A percentile compares a stretch with the other conserved stretches of the same genome.
phyloP scores from a whole-genome alignment of 2,797 vertebrate species.

The Nasua narica region DNA sequence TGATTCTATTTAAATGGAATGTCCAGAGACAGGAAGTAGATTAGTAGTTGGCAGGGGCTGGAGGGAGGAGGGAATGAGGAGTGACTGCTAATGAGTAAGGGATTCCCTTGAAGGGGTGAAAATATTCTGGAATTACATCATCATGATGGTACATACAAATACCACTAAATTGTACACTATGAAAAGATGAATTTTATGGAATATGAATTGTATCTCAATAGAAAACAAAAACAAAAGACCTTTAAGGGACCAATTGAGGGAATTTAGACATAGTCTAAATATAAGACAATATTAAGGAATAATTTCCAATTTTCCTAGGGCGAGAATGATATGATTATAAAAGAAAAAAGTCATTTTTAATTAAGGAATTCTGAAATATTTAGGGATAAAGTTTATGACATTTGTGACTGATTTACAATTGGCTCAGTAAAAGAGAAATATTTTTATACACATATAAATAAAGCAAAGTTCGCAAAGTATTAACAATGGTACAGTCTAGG shows the following conservation, averaged over 20 bases:
- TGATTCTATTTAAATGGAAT: neutral
- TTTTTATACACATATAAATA: neutral
- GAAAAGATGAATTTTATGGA: neutral
- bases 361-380: neutral
- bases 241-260: neutral
- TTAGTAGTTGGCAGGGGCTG: neutral
- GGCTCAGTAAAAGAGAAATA: neutral
- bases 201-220: neutral
- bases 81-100: neutral
- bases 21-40: neutral
- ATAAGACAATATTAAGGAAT: neutral
- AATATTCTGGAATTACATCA: neutral
- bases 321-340: neutral
- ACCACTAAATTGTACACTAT: neutral
- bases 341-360: slow-evolving; percentile 39
- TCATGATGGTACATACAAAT: neutral
- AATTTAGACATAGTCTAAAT: neutral
- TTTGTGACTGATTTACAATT: neutral
- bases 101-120: neutral
- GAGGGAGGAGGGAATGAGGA: neutral
- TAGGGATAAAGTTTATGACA: neutral
- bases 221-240: neutral
- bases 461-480: slow-evolving; percentile 14
- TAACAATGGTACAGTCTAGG: neutral
- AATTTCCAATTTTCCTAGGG: neutral